phyloP scores from a whole-genome alignment of 2,113 vertebrate genomes.

The Pionites leucogaster region DNA sequence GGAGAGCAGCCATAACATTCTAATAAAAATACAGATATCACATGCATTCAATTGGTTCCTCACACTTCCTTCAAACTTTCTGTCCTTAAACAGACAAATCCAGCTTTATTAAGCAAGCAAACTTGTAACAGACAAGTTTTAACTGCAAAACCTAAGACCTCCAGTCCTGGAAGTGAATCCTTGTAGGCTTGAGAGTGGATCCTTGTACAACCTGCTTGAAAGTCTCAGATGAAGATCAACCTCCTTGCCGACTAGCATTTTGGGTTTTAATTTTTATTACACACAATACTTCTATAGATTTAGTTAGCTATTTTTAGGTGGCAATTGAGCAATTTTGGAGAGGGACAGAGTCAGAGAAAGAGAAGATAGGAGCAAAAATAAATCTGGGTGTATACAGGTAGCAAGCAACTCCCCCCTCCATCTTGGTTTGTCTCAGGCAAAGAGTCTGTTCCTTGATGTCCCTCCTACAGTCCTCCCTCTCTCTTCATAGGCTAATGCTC shows the following conservation, averaged over 20 bases:
- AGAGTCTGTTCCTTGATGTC: not conserved
- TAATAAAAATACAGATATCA: not conserved
- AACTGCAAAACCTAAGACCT: not conserved
- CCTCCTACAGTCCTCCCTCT: not conserved
- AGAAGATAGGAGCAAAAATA: not conserved
- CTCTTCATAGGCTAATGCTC: rapidly evolving
- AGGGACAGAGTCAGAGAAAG: not conserved
- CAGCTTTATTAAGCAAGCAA: not conserved
- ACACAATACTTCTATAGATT: not conserved
- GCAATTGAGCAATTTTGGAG: not conserved
- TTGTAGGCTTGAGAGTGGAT: not conserved
- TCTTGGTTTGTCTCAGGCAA: not conserved
- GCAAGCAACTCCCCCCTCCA: not conserved
- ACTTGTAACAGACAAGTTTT: not conserved
- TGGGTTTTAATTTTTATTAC: not conserved
- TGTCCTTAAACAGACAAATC: not conserved
- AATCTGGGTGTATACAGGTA: not conserved
- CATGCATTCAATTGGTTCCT: not conserved
- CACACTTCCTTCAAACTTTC: not conserved
- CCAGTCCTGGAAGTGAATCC: not conserved
- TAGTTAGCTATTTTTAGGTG: not conserved
- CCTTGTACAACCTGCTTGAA: not conserved
- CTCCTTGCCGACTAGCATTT: not conserved
- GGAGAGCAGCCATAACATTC: not conserved
- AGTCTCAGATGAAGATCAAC: not conserved